phyloP scores from a whole-genome alignment of 2,797 vertebrate genomes.

The Austrolebias charrua region DNA sequence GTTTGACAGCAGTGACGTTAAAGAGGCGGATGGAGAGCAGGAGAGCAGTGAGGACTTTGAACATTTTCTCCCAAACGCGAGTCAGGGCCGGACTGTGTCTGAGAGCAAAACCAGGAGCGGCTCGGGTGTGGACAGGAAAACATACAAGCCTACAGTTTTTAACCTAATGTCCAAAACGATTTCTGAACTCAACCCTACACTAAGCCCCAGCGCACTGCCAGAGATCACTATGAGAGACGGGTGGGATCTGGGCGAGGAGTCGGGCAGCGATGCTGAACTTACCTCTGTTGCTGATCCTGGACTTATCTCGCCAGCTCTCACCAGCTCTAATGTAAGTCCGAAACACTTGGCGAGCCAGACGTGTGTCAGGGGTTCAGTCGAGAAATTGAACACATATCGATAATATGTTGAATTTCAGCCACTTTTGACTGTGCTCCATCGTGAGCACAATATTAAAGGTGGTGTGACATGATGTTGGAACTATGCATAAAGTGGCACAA shows the following conservation, averaged over 20 bases:
- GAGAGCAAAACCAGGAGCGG: slow-evolving; percentile 44
- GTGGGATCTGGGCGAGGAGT: slow-evolving; percentile 78
- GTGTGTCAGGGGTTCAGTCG: background rate
- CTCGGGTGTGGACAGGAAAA: slow-evolving; percentile 58
- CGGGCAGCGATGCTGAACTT: slow-evolving; percentile 77
- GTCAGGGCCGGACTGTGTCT: slow-evolving; percentile 45
- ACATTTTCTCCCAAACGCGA: slow-evolving; percentile 57
- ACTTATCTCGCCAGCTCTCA: slow-evolving; percentile 70
- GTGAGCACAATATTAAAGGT: too few relatives aligned
- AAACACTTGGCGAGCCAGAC: background rate
- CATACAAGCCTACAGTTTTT: slow-evolving; percentile 72
- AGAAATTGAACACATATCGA: background rate
- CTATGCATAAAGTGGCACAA: too few relatives aligned
- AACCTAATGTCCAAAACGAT: slow-evolving; percentile 78
- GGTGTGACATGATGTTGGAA: too few relatives aligned
- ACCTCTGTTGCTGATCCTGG: slow-evolving; percentile 64
- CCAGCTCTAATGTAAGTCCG: slow-evolving; percentile 75
- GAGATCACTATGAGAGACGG: slow-evolving; percentile 76
- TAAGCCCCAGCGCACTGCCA: slow-evolving; percentile 73
- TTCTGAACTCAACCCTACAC: slow-evolving; percentile 73
- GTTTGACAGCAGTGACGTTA: slow-evolving; percentile 77
- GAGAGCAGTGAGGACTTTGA: slow-evolving; percentile 51
- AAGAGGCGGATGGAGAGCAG: slow-evolving; percentile 46
- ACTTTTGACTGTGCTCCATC: too few relatives aligned
- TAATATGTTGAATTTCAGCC: background rate